Percentiles rank a stretch among this genome's conserved stretches.
Conservation (phyloP, 2,888 invertebrate genomes). For the Calliphora vomitoria region DNA sequence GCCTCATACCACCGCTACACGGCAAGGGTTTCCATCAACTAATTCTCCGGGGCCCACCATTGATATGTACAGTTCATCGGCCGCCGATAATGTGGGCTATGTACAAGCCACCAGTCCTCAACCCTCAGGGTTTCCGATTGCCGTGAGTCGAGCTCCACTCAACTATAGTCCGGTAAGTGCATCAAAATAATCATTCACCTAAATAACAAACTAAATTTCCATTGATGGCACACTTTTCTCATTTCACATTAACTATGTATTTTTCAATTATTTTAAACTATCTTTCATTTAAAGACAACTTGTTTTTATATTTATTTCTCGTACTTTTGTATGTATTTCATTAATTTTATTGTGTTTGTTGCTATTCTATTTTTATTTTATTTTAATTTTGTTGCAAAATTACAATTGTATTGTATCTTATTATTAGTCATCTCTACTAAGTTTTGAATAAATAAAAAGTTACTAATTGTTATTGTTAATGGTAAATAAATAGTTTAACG, state of each 20-base stretch:
- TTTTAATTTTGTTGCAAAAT: neutral
- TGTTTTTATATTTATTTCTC: neutral
- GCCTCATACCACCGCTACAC: conserved; percentile 89
- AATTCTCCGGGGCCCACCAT: conserved; percentile 96
- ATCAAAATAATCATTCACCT: neutral
- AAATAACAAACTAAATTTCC: neutral
- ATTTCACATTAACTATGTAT: neutral
- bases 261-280: neutral
- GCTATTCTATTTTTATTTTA: too few species aligned
- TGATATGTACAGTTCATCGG: conserved; percentile 96
- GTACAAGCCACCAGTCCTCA: conserved; percentile 99
- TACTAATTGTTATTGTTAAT: neutral
- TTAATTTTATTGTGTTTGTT: neutral
- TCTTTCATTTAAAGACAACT: conserved; percentile 1
- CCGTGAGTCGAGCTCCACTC: conserved; percentile 96
- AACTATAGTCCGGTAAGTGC: conserved; percentile 95
- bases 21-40: conserved; percentile 94
- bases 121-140: conserved; percentile 97
- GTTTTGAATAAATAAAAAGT: conserved; percentile 22
- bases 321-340: neutral
- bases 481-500: conserved; percentile 55
- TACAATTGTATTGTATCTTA: conserved; percentile 48
- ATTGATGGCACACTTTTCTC: neutral
- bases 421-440: conserved; percentile 65
- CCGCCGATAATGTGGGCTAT: conserved; percentile 94